A percentile compares a stretch with the other conserved stretches of the same genome.
phyloP scores from a whole-genome alignment of 2,113 vertebrate genomes.

The Sinocyclocheilus anophthalmus region DNA sequence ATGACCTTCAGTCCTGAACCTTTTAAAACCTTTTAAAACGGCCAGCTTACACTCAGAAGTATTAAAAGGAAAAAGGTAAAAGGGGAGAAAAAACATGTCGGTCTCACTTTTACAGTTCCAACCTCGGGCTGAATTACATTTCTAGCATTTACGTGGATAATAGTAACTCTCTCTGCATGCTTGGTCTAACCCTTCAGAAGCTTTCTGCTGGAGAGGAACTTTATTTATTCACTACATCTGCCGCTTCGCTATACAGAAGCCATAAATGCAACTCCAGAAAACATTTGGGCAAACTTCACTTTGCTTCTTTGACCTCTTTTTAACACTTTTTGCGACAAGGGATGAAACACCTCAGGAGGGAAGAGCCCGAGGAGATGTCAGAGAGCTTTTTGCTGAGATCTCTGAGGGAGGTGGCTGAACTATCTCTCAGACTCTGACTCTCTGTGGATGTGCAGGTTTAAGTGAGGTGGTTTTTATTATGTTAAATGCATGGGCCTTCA shows the following conservation, averaged over 20 bases:
- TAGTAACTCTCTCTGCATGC: slow-evolving; percentile 67
- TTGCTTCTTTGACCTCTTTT: slow-evolving; percentile 66
- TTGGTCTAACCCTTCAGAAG: slow-evolving; percentile 50
- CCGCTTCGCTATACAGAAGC: slow-evolving; percentile 44
- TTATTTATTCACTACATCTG: slow-evolving; percentile 77
- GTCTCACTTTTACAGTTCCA: slow-evolving; percentile 72
- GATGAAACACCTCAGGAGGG: slow-evolving; percentile 61
- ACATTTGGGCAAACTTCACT: slow-evolving; percentile 50
- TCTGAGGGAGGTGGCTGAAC: slow-evolving; percentile 32
- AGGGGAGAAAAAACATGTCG: slow-evolving; percentile 58
- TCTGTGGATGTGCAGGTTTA: slow-evolving; percentile 9
- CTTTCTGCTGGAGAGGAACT: slow-evolving; percentile 62
- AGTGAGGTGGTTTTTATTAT: slow-evolving; percentile 30
- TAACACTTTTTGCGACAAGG: slow-evolving; percentile 54
- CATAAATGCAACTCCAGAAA: slow-evolving; percentile 58
- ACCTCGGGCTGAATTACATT: slow-evolving; percentile 77
- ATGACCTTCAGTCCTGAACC: slow-evolving; percentile 76
- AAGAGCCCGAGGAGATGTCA: slow-evolving; percentile 58
- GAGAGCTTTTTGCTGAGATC: slow-evolving; percentile 49
- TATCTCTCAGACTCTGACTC: not conserved
- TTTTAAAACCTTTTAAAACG: slow-evolving; percentile 74
- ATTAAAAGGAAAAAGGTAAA: slow-evolving; percentile 51
- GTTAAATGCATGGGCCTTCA: slow-evolving; percentile 22
- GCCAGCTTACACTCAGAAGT: slow-evolving; percentile 59
- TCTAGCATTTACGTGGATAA: slow-evolving; percentile 72